Conservation (phyloP, 2,797 vertebrate species). For the Melanotaenia nigrans region DNA sequence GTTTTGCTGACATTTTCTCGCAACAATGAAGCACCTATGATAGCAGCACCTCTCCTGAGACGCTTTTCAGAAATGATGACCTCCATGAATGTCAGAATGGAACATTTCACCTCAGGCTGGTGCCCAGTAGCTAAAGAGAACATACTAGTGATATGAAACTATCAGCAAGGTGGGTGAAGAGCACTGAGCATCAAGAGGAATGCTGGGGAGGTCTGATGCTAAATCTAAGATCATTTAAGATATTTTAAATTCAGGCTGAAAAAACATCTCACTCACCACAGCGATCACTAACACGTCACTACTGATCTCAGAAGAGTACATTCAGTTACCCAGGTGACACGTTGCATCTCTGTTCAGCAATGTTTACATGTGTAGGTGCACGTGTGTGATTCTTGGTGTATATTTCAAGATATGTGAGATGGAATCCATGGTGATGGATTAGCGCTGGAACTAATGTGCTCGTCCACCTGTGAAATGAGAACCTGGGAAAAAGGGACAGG, state of each 20-base stretch:
- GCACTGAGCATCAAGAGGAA: constrained; percentile 4
- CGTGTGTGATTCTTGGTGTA: constrained; percentile 16
- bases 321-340: not conserved
- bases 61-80: constrained; percentile 47
- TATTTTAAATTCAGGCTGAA: constrained; percentile 17
- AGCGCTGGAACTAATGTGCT: constrained; percentile 77
- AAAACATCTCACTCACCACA: constrained; percentile 3
- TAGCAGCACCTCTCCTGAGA: constrained; percentile 20
- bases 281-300: constrained; percentile 1
- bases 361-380: constrained; percentile 27
- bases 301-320: constrained; percentile 1
- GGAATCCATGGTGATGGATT: constrained; percentile 72
- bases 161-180: constrained; percentile 37
- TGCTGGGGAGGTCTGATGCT: constrained; percentile 2
- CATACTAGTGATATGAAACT: constrained; percentile 42
- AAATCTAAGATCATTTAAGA: constrained; percentile 18
- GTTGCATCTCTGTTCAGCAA: constrained; percentile 4
- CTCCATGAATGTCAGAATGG: constrained; percentile 58
- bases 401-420: constrained; percentile 38
- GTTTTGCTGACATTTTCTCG: constrained; percentile 36
- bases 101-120: constrained; percentile 68
- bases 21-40: constrained; percentile 39
- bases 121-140: constrained; percentile 52
- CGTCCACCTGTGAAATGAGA: constrained; percentile 84
- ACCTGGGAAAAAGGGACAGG: constrained; percentile 55